These are phyloP conservation scores for Acrocephalus scirpaceus DNA, from an alignment of 2,797 vertebrate species.

Conservation along the genomic window DNA sequence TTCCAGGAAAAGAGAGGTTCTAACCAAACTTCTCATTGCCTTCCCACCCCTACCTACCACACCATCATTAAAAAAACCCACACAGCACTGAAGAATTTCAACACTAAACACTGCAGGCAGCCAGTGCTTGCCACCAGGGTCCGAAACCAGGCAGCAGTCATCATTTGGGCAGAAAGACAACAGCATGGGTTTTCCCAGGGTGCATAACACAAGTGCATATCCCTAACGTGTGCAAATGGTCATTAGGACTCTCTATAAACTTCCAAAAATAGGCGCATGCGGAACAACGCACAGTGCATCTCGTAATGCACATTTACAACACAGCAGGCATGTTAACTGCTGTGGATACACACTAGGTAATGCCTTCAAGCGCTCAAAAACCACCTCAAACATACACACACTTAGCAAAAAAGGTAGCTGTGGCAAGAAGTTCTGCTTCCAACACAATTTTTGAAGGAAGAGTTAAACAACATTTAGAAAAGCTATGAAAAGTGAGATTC, in stretches of 20 bases:
- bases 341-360: background rate
- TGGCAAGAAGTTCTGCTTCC: background rate
- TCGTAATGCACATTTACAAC: background rate
- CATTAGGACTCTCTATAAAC: background rate
- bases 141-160: background rate
- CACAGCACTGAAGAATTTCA: rapidly evolving
- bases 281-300: rapidly evolving
- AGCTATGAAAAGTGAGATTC: background rate
- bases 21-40: background rate
- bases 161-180: background rate
- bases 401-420: background rate
- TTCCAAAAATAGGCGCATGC: background rate
- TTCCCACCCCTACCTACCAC: background rate
- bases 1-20: background rate
- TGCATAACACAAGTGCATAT: background rate
- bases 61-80: background rate
- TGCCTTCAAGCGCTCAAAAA: background rate
- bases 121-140: background rate
- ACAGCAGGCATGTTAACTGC: background rate
- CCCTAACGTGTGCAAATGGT: rapidly evolving
- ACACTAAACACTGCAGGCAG: background rate
- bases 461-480: background rate
- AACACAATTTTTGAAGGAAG: background rate
- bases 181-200: background rate
- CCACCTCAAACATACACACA: background rate